Evolutionary conservation across 2,113 vertebrate genomes (phyloP), one percentile per base, ranked within the genome.

Genomic region (Himantopus leucocephalus): DNA sequence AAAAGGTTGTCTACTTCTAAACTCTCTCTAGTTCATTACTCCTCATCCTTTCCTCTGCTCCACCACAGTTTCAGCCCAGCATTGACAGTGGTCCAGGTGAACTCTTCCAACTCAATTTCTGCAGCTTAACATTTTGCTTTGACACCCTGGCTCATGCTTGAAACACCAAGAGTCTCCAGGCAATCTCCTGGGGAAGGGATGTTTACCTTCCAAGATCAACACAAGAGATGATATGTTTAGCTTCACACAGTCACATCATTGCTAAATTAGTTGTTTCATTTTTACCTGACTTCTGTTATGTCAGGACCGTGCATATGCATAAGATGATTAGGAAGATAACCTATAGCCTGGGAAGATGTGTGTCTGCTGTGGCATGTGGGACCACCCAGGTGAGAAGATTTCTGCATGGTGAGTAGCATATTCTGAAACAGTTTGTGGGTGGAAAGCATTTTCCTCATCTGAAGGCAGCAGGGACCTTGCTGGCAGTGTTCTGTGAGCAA

Each of bases 341-440:
- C 43, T 77, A 15, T 56, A 74, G 68, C 52, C 72, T 97, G 66
- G 86, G 92, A 79, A 95, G 67, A 67, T 37, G 6, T 0, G 6
- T 39, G 58, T 80, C 78, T 2, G 4, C 55, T 43, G 18, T 58
- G 47, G 45, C 76, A 43, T 5, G 3, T 76, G 85, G 84, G 39
- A 73, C 75, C 81, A 78, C 43, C 86, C 92, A 76, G 84, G 62
- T 91, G 81, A 96, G 91, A 97, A 98, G 97, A 94, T 75, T 89
- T 79, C 94, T 97, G 81, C 95, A 96, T 60, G 96, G 97, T 97
- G 78, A 98, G 96, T 97, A 92, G 90, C 21, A 9, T 85, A 56
- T 78, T 91, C 87, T 74, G 72, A 88, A 85, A 62, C 24, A 73
- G 32, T 35, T 75, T 35, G 67, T 39, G 35, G 3, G 10, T 73